phyloP scores from a whole-genome alignment of 2,113 vertebrate species.

The Onychostoma macrolepis region DNA sequence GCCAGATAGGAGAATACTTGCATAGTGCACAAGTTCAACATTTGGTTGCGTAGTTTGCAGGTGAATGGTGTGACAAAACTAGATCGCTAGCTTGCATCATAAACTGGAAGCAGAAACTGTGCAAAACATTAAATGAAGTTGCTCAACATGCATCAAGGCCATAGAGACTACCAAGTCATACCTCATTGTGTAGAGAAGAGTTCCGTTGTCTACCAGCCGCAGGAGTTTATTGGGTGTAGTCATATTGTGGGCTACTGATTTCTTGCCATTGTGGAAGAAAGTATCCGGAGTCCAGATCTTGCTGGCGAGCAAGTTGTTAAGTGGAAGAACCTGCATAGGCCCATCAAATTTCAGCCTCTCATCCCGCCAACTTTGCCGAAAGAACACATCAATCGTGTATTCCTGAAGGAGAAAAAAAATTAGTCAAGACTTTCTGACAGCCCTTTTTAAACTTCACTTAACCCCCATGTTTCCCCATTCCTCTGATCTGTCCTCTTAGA shows the following conservation, averaged over 20 bases:
- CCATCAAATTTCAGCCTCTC: slow-evolving; percentile 82
- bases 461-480: slow-evolving; percentile 1
- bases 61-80: background rate
- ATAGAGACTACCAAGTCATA: slow-evolving; percentile 50
- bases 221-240: slow-evolving; percentile 84
- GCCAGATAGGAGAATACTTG: background rate
- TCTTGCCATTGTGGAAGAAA: slow-evolving; percentile 85
- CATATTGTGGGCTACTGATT: slow-evolving; percentile 85
- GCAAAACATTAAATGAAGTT: background rate
- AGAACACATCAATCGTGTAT: slow-evolving; percentile 84
- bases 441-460: slow-evolving; percentile 29
- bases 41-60: background rate
- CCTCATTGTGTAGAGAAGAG: slow-evolving; percentile 84
- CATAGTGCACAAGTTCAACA: background rate
- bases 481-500: slow-evolving; percentile 32
- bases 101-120: background rate
- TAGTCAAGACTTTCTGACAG: slow-evolving; percentile 24
- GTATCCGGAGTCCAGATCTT: slow-evolving; percentile 87
- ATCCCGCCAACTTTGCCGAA: slow-evolving; percentile 82
- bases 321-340: slow-evolving; percentile 80
- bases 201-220: slow-evolving; percentile 81
- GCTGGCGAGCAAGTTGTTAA: slow-evolving; percentile 83
- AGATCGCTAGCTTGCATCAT: background rate
- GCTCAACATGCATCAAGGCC: background rate
- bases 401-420: slow-evolving; percentile 66